Percentiles rank a stretch among this genome's conserved stretches.
These are phyloP conservation scores for Gopherus evgoodei DNA, from an alignment of 2,113 vertebrate genomes.

Conservation along the genomic window DNA sequence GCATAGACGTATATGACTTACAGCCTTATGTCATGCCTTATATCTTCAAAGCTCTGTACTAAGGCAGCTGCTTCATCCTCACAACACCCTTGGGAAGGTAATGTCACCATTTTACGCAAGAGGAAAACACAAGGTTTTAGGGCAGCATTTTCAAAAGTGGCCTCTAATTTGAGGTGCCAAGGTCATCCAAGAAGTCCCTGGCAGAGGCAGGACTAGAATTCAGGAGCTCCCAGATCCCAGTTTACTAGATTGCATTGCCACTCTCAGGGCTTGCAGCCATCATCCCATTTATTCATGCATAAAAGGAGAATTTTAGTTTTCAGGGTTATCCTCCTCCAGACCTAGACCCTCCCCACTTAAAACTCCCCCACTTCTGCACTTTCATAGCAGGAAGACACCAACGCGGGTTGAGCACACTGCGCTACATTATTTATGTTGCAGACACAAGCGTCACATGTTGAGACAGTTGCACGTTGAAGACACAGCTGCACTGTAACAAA, in stretches of 20 bases:
- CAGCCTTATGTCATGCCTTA: background rate
- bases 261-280: background rate
- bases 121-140: background rate
- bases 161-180: background rate
- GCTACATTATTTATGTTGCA: background rate
- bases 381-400: constrained; percentile 12
- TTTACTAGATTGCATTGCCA: background rate
- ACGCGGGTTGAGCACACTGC: constrained; percentile 12
- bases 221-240: background rate
- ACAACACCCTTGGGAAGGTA: background rate
- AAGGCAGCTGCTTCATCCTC: background rate
- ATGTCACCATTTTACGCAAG: background rate
- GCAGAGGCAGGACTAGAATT: background rate
- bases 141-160: background rate
- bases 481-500: background rate
- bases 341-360: background rate
- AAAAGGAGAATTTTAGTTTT: background rate
- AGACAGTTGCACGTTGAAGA: background rate
- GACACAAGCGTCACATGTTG: background rate
- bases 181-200: background rate
- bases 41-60: background rate
- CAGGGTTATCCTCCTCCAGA: background rate
- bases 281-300: background rate
- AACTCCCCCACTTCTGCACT: background rate
- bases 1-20: background rate